phyloP scores from a whole-genome alignment of 2,113 vertebrate genomes.

The Callochromis pleurospilus region DNA sequence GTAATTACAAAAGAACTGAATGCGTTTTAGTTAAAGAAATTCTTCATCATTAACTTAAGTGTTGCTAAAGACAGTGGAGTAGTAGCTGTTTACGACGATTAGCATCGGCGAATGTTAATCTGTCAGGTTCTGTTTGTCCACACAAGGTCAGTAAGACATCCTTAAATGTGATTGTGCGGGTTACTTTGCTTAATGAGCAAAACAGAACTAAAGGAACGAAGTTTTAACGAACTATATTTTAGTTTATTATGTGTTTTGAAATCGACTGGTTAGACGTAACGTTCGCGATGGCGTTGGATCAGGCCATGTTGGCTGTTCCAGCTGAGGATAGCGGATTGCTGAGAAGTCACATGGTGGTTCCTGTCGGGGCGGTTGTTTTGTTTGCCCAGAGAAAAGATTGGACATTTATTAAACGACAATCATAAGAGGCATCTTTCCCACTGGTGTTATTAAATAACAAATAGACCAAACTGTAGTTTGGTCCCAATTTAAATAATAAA shows the following conservation, averaged over 20 bases:
- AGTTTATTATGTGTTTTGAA: background rate
- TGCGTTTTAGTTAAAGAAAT: background rate
- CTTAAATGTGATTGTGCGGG: no score
- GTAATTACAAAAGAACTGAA: background rate
- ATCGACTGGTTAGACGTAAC: background rate
- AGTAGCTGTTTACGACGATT: background rate
- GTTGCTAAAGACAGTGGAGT: background rate
- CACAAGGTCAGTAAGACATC: constrained; percentile 34
- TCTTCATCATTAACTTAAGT: background rate
- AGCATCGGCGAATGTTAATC: constrained; percentile 29
- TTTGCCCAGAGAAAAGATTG: background rate
- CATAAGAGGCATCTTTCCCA: accelerated
- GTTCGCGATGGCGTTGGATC: constrained; percentile 6
- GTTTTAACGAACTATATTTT: background rate
- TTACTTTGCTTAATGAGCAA: background rate
- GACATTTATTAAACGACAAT: no score
- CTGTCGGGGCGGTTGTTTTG: constrained; percentile 28
- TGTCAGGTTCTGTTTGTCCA: background rate
- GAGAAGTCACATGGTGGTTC: constrained; percentile 43
- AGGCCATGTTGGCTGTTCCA: constrained; percentile 27
- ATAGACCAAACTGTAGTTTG: background rate
- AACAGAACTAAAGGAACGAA: accelerated
- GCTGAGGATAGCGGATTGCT: constrained; percentile 43
- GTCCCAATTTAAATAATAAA: background rate
- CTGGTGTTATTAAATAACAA: background rate